Conservation (phyloP, 2,888 invertebrate species). For the Syrista parreyssii region DNA sequence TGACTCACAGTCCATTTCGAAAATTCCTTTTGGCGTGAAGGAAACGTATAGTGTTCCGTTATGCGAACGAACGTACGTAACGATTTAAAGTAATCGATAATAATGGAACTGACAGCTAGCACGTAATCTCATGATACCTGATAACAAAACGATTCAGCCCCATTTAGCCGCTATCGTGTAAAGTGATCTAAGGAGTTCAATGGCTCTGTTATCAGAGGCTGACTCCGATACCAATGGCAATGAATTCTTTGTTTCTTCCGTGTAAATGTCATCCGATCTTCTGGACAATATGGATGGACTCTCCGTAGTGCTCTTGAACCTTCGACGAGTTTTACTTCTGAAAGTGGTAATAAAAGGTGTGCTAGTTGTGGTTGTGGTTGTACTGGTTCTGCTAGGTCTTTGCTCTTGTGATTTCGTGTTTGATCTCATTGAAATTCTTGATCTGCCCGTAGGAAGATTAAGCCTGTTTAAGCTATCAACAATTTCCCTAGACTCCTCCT, state of each 20-base stretch:
- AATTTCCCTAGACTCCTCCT: constrained; percentile 63
- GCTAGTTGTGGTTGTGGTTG: constrained; percentile 36
- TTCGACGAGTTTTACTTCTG: constrained; percentile 53
- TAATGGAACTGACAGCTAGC: constrained; percentile 6
- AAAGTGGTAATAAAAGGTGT: constrained; percentile 53
- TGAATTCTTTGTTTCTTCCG: constrained; percentile 57
- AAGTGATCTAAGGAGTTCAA: constrained; percentile 84
- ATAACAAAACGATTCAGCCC: constrained; percentile 68
- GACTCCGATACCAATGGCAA: constrained; percentile 58
- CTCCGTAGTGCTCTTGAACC: constrained; percentile 56
- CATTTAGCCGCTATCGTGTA: constrained; percentile 87
- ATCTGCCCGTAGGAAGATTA: constrained; percentile 45
- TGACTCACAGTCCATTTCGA: neutral
- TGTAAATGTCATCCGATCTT: constrained; percentile 49
- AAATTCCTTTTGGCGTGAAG: neutral
- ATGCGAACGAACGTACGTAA: neutral
- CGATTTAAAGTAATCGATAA: neutral
- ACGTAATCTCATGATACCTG: neutral
- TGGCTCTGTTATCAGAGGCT: constrained; percentile 79
- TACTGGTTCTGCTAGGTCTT: constrained; percentile 22
- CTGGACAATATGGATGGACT: constrained; percentile 48
- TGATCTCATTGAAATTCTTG: constrained; percentile 15
- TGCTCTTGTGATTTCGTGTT: neutral
- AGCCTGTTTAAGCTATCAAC: constrained; percentile 53
- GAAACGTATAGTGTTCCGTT: neutral